A percentile compares a stretch with the other conserved stretches of the same genome.
Evolutionary conservation across 1,140 invertebrate species (phyloP).

Genomic region (Teleogryllus occipitalis): DNA sequence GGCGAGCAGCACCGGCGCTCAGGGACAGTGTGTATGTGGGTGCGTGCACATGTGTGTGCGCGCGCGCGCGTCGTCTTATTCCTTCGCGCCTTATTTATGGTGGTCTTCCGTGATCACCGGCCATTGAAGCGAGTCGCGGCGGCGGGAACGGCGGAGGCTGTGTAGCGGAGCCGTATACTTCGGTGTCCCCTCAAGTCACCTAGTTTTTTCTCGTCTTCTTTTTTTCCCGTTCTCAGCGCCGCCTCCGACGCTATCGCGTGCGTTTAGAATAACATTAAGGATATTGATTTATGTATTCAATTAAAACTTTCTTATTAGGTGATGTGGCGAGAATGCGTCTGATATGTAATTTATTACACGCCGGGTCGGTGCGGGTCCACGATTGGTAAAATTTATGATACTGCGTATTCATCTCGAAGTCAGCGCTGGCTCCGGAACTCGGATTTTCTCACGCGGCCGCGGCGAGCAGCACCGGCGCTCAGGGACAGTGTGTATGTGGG

Average conservation of each 20-base stretch:
- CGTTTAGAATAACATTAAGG: slow-evolving; percentile 1
- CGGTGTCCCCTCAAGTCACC: neutral
- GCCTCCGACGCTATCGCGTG: neutral
- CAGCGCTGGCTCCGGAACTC: too few relatives aligned
- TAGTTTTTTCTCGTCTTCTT: neutral
- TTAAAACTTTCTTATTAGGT: neutral
- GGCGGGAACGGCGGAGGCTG: neutral
- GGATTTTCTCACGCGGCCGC: too few relatives aligned
- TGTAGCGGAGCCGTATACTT: too few relatives aligned
- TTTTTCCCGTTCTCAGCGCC: neutral
- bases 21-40: neutral
- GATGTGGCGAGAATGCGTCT: neutral
- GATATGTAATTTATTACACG: neutral
- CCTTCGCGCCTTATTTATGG: neutral
- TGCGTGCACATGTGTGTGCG: too few relatives aligned
- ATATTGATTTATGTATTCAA: neutral
- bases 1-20: neutral
- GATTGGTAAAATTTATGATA: too few relatives aligned
- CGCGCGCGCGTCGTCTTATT: neutral
- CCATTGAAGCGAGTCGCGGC: neutral
- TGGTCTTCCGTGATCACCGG: neutral
- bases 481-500: neutral
- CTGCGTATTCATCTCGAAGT: too few relatives aligned
- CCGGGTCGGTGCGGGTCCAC: too few relatives aligned
- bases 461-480: neutral